These are phyloP conservation scores for Python bivittatus DNA, from an alignment of 2,113 vertebrate species.

Conservation along the genomic window DNA sequence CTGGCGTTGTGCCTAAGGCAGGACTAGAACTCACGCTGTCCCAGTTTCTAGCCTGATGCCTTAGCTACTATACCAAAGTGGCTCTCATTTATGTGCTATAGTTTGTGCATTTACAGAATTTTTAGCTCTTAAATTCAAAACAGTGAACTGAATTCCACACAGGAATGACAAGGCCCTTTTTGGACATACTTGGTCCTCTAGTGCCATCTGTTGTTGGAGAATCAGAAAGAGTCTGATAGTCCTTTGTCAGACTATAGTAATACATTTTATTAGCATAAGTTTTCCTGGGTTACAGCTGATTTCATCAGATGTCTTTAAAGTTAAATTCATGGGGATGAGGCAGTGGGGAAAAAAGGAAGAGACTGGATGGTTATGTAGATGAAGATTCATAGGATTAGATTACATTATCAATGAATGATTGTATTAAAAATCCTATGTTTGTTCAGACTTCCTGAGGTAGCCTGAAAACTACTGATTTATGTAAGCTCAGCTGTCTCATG, in stretches of 20 bases:
- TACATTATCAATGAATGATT: background rate
- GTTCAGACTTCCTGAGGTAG: background rate
- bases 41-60: background rate
- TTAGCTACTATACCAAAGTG: background rate
- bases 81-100: background rate
- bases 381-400: background rate
- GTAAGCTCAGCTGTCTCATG: too few relatives aligned
- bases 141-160: background rate
- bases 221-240: background rate
- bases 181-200: background rate
- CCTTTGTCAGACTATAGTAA: background rate
- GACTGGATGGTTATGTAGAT: background rate
- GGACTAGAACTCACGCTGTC: background rate
- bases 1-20: background rate
- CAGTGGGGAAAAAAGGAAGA: background rate
- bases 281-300: background rate
- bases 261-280: background rate
- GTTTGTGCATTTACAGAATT: background rate
- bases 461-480: background rate
- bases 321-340: background rate
- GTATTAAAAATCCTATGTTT: background rate
- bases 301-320: background rate
- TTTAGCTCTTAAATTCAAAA: background rate
- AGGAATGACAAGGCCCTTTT: background rate
- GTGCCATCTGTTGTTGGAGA: conserved; percentile 56